Conservation (phyloP, 2,888 invertebrate genomes). For the Luperina testacea region DNA sequence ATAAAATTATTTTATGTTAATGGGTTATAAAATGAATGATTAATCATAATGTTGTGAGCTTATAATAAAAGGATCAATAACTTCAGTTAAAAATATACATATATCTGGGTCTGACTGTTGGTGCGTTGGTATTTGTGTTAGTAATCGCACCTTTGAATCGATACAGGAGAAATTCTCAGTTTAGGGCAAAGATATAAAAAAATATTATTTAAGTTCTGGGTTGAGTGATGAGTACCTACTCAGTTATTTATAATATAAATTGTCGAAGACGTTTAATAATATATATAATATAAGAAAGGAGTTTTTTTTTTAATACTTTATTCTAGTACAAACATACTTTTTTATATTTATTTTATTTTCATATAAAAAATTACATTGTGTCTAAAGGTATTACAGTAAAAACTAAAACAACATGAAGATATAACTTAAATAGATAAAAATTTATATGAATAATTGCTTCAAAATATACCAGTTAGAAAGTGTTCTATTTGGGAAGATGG, state of each 20-base stretch:
- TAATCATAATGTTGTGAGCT: slow-evolving; percentile 14
- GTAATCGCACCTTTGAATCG: neutral
- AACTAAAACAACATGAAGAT: neutral
- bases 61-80: slow-evolving; percentile 25
- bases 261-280: neutral
- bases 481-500: neutral
- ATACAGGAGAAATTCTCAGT: neutral
- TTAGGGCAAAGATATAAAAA: neutral
- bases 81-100: neutral
- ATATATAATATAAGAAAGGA: no score
- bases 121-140: neutral
- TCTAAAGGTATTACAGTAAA: no score
- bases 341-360: no score
- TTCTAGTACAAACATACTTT: no score
- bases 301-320: neutral
- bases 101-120: neutral
- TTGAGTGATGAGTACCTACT: neutral
- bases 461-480: neutral
- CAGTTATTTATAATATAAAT: neutral
- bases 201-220: neutral
- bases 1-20: slow-evolving; percentile 48
- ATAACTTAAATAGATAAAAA: neutral
- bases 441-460: neutral
- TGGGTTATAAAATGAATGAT: slow-evolving; percentile 41
- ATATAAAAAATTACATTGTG: no score